Conservation (phyloP, 2,888 invertebrate species). For the Drosophila dives region DNA sequence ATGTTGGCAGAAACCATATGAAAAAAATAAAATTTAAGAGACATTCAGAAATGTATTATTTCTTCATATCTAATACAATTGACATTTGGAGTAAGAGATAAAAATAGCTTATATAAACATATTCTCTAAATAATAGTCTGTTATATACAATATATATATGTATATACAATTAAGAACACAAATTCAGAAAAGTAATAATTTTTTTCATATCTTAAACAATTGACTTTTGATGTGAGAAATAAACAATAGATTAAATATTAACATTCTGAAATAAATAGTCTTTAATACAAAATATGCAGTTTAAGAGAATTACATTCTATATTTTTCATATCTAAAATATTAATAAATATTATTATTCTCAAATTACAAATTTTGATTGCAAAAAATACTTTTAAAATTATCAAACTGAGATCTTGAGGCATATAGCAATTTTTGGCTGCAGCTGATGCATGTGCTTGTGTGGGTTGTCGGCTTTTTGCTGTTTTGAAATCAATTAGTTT, state of each 20-base stretch:
- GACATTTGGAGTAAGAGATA: background rate
- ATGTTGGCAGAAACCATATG: background rate
- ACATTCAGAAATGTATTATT: background rate
- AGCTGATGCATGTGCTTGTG: constrained; percentile 43
- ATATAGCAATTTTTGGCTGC: background rate
- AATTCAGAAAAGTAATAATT: no score
- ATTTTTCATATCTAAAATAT: no score
- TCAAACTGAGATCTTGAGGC: background rate
- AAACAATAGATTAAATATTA: background rate
- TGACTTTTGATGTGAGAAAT: background rate
- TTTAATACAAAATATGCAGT: no score
- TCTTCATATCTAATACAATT: background rate
- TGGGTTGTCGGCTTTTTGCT: constrained; percentile 73
- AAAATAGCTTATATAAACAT: background rate
- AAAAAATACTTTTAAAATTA: background rate
- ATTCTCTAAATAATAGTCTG: no score
- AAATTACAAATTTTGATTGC: background rate
- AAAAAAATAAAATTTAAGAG: background rate
- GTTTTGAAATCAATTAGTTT: constrained; percentile 85
- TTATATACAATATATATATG: no score
- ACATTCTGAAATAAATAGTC: background rate
- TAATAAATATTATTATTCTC: background rate
- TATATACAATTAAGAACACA: no score
- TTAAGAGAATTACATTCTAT: no score
- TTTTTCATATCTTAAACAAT: background rate